These are phyloP conservation scores for Lucifuga dentata DNA, from an alignment of 2,113 vertebrate species.

Conservation along the genomic window DNA sequence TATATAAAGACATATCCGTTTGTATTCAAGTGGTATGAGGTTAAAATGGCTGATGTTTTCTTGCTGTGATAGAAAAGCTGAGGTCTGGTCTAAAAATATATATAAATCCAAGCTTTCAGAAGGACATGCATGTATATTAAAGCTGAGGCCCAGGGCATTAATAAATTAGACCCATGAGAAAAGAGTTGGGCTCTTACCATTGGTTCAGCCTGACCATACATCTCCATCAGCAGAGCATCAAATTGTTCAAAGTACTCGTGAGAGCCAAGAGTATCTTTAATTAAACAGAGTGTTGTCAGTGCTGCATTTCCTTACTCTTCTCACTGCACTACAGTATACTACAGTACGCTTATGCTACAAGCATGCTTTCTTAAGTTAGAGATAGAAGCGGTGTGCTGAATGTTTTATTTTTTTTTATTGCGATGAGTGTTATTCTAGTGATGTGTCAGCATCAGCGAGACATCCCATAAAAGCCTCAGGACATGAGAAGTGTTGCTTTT, in stretches of 20 bases:
- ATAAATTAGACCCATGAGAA: conserved; percentile 77
- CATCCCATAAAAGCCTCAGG: conserved; percentile 48
- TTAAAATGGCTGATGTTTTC: conserved; percentile 52
- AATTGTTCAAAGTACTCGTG: conserved; percentile 70
- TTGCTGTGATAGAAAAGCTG: conserved; percentile 47
- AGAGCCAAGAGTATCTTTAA: conserved; percentile 74
- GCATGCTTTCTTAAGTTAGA: conserved; percentile 8
- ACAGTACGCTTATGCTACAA: not conserved
- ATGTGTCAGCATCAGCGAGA: conserved; percentile 61
- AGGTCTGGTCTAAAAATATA: conserved; percentile 55
- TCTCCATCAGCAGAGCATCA: conserved; percentile 70
- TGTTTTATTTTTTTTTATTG: not conserved
- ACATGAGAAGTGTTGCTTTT: conserved; percentile 50
- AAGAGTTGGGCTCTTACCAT: conserved; percentile 61
- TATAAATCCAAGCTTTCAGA: conserved; percentile 70
- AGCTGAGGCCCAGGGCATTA: conserved; percentile 65
- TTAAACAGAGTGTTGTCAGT: conserved; percentile 73
- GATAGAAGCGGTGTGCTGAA: not conserved
- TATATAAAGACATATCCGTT: not conserved
- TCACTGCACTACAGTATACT: conserved; percentile 5
- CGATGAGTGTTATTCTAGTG: conserved; percentile 23
- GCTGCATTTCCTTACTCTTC: conserved; percentile 46
- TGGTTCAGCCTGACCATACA: conserved; percentile 64
- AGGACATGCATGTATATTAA: conserved; percentile 62
- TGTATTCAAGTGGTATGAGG: conserved; percentile 29